Evolutionary conservation across 2,888 invertebrate species (phyloP), one percentile per base, ranked within the genome.

Genomic region (Myathropa florea): DNA sequence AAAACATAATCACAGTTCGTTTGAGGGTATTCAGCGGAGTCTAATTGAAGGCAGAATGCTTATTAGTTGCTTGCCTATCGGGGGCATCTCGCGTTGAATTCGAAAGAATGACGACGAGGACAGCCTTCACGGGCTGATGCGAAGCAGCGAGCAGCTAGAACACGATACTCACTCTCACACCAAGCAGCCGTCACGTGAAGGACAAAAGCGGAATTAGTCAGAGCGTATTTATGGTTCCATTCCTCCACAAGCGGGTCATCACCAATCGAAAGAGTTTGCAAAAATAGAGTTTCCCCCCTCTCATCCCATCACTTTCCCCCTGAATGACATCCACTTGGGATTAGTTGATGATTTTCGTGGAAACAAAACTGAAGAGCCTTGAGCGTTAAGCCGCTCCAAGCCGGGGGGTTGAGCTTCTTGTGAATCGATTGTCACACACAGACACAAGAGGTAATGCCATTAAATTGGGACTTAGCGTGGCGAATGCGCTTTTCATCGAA

Each of bases 11-110:
- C 76, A 76, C 71, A 39, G 30, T 18, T 18, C 57, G 71, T 71
- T 78, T 57, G 70, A 30, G 63, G 79, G 64, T 70, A 71, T 71
- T 84, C 72, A 77, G 71, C 76, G 71, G 65, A 63, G 68, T 81
- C 76, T 72, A 80, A 84, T 81, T 81, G 84, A 76, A 80, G 80
- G 71, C 57, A 63, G 80, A 80, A 76, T 76, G 67, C 65, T 84
- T 76, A 79, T 71, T 71, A 70, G 64, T 65, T 79, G 59, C 53
- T 67, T 73, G 63, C 72, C 46, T 67, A 68, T 64, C 21, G 68
- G 67, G 67, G 78, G 83, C 57, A 72, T 65, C 21, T 65, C 55
- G 61, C 71, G 33, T 53, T 64, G 53, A n/a, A 28, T n/a, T n/a
- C 33, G 28, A 70, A 39, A 23, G 67, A 73, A 36, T 61, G 71